A percentile compares a stretch with the other conserved stretches of the same genome.
phyloP scores from a whole-genome alignment of 2,888 invertebrate species.

The Idaea straminata region DNA sequence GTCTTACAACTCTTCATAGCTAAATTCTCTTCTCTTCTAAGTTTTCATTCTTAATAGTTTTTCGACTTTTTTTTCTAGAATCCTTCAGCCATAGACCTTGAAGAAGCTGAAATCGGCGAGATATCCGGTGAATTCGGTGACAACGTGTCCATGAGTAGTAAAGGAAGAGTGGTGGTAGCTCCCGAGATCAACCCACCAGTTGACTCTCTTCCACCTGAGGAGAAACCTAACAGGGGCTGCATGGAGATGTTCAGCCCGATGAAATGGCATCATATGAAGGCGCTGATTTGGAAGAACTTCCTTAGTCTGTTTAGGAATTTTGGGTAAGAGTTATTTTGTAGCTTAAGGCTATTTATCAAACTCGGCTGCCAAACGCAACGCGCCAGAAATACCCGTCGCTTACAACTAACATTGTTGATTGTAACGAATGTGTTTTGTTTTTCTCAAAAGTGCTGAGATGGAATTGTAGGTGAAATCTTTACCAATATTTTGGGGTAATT shows the following conservation, averaged over 20 bases:
- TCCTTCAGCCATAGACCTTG: conserved; percentile 82
- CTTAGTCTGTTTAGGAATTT: conserved; percentile 92
- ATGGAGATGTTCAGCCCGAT: conserved; percentile 83
- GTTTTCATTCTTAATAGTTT: background rate
- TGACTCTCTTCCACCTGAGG: conserved; percentile 86
- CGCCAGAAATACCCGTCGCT: too few relatives aligned
- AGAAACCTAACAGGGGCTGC: conserved; percentile 76
- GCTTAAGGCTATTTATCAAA: too few relatives aligned
- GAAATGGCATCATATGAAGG: conserved; percentile 86
- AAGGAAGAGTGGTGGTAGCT: conserved; percentile 83
- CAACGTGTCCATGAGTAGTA: conserved; percentile 89
- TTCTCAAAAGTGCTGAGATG: too few relatives aligned
- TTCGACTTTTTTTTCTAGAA: conserved; percentile 53
- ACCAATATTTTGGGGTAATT: too few relatives aligned
- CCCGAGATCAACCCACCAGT: conserved; percentile 68
- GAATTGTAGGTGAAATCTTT: too few relatives aligned
- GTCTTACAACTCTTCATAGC: background rate
- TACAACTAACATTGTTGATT: too few relatives aligned
- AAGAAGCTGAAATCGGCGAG: conserved; percentile 85
- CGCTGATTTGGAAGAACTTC: conserved; percentile 93
- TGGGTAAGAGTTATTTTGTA: conserved; percentile 75
- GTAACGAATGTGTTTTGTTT: too few relatives aligned
- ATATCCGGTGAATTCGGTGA: conserved; percentile 94
- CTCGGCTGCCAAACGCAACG: too few relatives aligned
- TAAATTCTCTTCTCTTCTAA: background rate